Evolutionary conservation across 2,113 vertebrate species (phyloP), one percentile per base, ranked within the genome.

Genomic region (Collichthys lucidus): DNA sequence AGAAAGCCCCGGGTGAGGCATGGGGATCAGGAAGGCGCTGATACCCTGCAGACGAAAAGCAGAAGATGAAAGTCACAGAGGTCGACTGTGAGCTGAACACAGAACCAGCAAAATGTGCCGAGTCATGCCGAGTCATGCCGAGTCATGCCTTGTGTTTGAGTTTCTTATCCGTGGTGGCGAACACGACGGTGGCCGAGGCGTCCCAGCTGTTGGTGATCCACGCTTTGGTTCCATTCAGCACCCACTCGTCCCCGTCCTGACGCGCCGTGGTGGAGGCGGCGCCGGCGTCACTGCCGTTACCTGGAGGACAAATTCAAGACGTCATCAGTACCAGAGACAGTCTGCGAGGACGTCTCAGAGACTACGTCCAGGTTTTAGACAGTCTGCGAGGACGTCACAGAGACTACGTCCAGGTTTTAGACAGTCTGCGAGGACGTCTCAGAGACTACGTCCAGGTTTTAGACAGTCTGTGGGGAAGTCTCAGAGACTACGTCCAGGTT

Each of bases 141-240:
- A n/a, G n/a, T 26, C 82, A 1, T 82, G 96, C 98, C 96, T 97
- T 98, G 92, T 99, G 97, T 76, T 97, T 95, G 86, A 95, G 92
- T 61, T 91, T 91, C 90, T 95, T 97, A 89, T 98, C 96, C 0
- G 96, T 97, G 55, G 96, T 99, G 80, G 98, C 98, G 56, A 99
- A 99, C 40, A 99, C 96, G 24, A 99, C 89, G 0, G 93, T 67
- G 52, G 98, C 98, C 0, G 97, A 96, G 47, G 98, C 98, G 0
- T 99, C 98, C 97, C 97, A 99, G 93, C 96, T 92, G 1, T 98
- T 99, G 86, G 97, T 99, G 94, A 99, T 99, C 98, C 98, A 99
- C 88, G 98, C 97, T 90, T 99, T 99, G 92, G 98, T 99, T 64
- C 98, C 98, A 0, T 98, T 99, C 89, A 99, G 93, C 44, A 99